Base-by-base conservation (phyloP, 2,113 vertebrate genomes). In the Melanerpes aurifrons region DNA sequence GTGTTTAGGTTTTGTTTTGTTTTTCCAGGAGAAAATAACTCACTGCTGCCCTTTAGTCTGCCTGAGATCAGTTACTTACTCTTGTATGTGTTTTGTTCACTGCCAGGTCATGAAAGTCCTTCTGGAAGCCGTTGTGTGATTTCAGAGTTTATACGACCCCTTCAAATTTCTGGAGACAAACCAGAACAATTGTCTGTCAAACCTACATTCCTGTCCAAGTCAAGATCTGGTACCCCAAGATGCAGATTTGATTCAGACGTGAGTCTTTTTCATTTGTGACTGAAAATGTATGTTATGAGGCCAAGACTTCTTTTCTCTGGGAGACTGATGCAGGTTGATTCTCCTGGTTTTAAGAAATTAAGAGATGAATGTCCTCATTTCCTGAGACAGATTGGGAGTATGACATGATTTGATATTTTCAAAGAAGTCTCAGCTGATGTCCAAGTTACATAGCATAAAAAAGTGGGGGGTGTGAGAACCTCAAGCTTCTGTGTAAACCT, bases 201-300 rank as follows among this genome's bases (percentile, higher is more conserved):
- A 95, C 99, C 99, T 72, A 98, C 98, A 72, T 98, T 99, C 96
- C 98, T 99, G 93, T 97, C 97, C 57, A 98, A 98, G 87, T 95
- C 98, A 61, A 96, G 97, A 85, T 89, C 98, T 40, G 94, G 97
- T 74, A 98, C 98, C 97, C 97, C 98, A 92, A 98, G 98, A 94
- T 98, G 98, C 97, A 96, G 98, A 96, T 98, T 98, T 97, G 98
- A 99, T 87, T 98, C 98, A 64, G 98, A 99, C 96, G 99, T 99
- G 96, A 98, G 98, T 97, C 18, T 21, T 29, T 10, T 8, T 6
- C 26, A 10, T 62, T 69, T 73, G 3, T 57, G 77, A 9, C 22
- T 63, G 29, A 11, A 54, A 68, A 26, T n/a, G 5, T n/a, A 2
- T 59, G 11, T 50, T 59, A 11, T 1, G 11, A 50, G 50, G 77